These are phyloP conservation scores for Vesta saturnalis DNA, from an alignment of 2,888 invertebrate species.

Conservation along the genomic window DNA sequence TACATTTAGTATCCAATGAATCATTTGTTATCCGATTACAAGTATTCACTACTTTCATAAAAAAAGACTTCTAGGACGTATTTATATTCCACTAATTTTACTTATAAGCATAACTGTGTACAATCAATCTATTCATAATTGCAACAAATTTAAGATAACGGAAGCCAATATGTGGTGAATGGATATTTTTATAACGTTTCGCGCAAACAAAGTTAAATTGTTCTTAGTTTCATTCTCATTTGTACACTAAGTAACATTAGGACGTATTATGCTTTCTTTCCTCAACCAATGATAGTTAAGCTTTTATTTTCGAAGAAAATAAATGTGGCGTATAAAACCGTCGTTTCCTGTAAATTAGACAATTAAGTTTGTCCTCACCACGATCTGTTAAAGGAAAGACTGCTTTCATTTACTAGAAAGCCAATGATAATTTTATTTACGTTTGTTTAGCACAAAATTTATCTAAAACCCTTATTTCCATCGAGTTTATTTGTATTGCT, in stretches of 20 bases:
- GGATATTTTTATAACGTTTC: too few species aligned
- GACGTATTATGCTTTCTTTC: background rate
- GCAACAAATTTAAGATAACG: too few species aligned
- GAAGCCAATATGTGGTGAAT: too few species aligned
- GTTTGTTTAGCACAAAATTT: background rate
- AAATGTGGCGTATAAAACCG: slow-evolving; percentile 15
- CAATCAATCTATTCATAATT: too few species aligned
- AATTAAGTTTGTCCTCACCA: slow-evolving; percentile 14
- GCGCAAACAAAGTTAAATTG: background rate
- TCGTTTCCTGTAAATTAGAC: slow-evolving; percentile 13
- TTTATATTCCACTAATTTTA: slow-evolving; percentile 21
- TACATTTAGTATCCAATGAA: slow-evolving; percentile 32
- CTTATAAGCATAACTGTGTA: too few species aligned
- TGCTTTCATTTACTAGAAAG: slow-evolving; percentile 4
- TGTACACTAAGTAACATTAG: slow-evolving; percentile 11
- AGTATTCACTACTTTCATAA: slow-evolving; percentile 37
- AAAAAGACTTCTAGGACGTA: background rate
- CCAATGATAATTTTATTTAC: slow-evolving; percentile 12
- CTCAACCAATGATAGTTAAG: background rate
- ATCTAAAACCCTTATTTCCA: background rate
- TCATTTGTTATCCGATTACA: slow-evolving; percentile 38
- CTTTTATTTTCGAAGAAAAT: slow-evolving; percentile 18
- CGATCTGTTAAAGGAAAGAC: background rate
- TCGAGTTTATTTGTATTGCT: background rate
- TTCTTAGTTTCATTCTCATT: background rate